Percentiles rank a stretch among this genome's conserved stretches.
phyloP scores from a whole-genome alignment of 2,888 invertebrate genomes.

The Acronicta psi region DNA sequence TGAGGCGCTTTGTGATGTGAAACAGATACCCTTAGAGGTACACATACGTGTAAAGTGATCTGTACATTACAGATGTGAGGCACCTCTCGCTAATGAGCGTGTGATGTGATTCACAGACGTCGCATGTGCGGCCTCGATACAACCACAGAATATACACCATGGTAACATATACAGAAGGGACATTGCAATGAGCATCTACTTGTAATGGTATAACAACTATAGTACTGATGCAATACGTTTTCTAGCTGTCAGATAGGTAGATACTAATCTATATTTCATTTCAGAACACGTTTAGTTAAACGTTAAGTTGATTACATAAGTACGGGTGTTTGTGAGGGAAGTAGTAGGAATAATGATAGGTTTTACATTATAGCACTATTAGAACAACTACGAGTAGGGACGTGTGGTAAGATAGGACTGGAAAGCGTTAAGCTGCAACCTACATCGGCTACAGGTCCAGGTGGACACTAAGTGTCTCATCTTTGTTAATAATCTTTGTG shows the following conservation, averaged over 20 bases:
- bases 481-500: conserved; percentile 41
- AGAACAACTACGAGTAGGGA: too few species aligned
- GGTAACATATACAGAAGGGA: conserved; percentile 12
- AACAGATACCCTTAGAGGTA: conserved; percentile 13
- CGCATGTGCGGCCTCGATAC: conserved; percentile 84
- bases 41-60: conserved; percentile 34
- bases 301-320: too few species aligned
- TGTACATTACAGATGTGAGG: conserved; percentile 51
- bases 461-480: conserved; percentile 11
- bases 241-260: too few species aligned
- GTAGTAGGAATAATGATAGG: too few species aligned
- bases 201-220: too few species aligned
- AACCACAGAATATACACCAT: conserved; percentile 29
- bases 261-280: too few species aligned
- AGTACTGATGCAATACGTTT: too few species aligned
- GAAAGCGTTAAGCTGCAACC: background rate
- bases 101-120: conserved; percentile 81
- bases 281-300: too few species aligned
- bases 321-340: too few species aligned
- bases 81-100: conserved; percentile 65
- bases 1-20: background rate
- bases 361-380: too few species aligned
- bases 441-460: conserved; percentile 15
- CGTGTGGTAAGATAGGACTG: too few species aligned
- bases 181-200: background rate